Conservation (phyloP, 1,140 invertebrate species). For the Monomorium pharaonis region DNA sequence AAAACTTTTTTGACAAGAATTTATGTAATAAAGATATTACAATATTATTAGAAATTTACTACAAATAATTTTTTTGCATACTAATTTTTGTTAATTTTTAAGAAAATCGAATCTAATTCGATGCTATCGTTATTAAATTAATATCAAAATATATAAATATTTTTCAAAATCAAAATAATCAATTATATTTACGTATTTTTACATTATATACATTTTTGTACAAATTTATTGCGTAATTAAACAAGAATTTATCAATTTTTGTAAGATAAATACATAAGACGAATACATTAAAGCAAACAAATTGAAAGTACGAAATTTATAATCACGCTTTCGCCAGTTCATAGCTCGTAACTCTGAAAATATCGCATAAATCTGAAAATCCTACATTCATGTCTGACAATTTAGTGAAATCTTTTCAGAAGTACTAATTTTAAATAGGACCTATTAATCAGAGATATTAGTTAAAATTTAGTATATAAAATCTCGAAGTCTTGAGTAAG, state of each 20-base stretch:
- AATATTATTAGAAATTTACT: neutral
- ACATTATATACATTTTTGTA: neutral
- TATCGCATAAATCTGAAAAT: constrained; percentile 12
- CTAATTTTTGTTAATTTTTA: constrained; percentile 7
- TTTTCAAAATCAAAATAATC: neutral
- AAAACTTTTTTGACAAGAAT: constrained; percentile 4
- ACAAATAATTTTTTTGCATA: neutral
- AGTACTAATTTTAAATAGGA: constrained; percentile 15
- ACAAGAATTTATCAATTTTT: neutral
- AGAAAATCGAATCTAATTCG: neutral
- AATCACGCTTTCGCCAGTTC: neutral
- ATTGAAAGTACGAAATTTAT: constrained; percentile 4
- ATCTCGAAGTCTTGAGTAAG: neutral
- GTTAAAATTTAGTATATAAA: constrained; percentile 29
- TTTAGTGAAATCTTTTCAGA: constrained; percentile 15
- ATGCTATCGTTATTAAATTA: neutral
- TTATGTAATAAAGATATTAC: neutral
- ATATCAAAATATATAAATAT: neutral
- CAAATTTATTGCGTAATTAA: neutral
- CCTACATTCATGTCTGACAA: neutral
- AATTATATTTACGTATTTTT: neutral
- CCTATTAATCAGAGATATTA: constrained; percentile 48
- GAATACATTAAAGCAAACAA: constrained; percentile 1
- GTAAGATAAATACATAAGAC: neutral
- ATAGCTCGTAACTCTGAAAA: neutral